phyloP scores from a whole-genome alignment of 1,140 invertebrate genomes.

The Cotesia chilonis region DNA sequence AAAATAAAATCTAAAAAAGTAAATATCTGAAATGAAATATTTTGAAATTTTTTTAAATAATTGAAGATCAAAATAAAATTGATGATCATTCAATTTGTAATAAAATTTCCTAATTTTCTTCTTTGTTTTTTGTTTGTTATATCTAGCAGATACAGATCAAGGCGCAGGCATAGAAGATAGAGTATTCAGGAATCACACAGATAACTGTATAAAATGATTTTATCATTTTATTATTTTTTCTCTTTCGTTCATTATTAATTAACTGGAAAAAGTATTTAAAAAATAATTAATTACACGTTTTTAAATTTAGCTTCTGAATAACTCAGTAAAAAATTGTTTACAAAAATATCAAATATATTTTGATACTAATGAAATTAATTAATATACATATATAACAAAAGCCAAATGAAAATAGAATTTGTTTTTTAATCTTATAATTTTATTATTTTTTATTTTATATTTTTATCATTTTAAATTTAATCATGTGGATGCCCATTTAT shows the following conservation, averaged over 20 bases:
- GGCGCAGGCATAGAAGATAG: conserved; percentile 62
- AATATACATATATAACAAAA: too few relatives aligned
- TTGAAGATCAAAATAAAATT: background rate
- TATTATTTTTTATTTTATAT: conserved; percentile 31
- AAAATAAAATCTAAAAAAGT: background rate
- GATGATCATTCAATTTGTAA: conserved; percentile 15
- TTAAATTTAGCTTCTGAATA: too few relatives aligned
- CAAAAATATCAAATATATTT: too few relatives aligned
- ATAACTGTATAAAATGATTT: conserved; percentile 44
- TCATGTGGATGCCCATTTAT: conserved; percentile 29
- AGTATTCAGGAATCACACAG: conserved; percentile 42
- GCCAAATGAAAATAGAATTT: too few relatives aligned
- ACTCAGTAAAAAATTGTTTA: too few relatives aligned
- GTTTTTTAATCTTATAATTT: background rate
- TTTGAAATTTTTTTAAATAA: background rate
- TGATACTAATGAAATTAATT: too few relatives aligned
- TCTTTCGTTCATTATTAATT: background rate
- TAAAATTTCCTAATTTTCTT: conserved; percentile 38
- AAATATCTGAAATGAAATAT: background rate
- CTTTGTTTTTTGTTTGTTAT: conserved; percentile 51
- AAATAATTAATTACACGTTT: too few relatives aligned
- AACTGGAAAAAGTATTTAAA: background rate
- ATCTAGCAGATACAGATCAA: conserved; percentile 61
- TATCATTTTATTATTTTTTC: conserved; percentile 16
- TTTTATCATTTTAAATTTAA: conserved; percentile 36